Evolutionary conservation across 2,888 invertebrate genomes (phyloP), one percentile per base, ranked within the genome.

Genomic region (Dicyrtomina minuta): DNA sequence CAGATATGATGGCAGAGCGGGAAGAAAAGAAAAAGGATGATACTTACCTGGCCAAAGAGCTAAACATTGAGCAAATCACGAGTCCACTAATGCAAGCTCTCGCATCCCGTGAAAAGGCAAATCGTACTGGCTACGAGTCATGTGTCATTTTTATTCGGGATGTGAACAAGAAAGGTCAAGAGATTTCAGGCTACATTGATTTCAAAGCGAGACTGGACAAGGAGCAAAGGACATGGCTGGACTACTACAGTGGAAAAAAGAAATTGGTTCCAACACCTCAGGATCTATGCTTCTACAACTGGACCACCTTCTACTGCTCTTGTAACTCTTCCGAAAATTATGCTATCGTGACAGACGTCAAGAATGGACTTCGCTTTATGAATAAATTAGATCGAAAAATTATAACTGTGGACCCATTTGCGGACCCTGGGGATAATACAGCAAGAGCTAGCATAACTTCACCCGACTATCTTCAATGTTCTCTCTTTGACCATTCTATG

Each of bases 131-230:
- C 33, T 86, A 88, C 72, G 81, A 92, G 75, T 89, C 90, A 15
- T 70, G 91, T 0, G 91, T 94, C 60, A 89, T 94, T 71, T 93
- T 92, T 80, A 81, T 93, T 5, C 85, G 90, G 10, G 86, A 87
- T 79, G 85, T 85, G 71, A 89, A 88, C 12, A 86, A 84, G 71
- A 85, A 87, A 5, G 90, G 91, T 1, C 89, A 89, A 75, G 92
- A 93, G 80, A 86, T 93, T 70, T 93, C 93, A 0, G 92, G 90
- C 1, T 94, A 92, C 80, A 88, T 95, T 33, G 94, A 95, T 81
- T 93, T 88, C 81, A 87, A 86, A 0, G 87, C 90, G 72, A 84
- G 90, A 59, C 83, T 92, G 13, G 83, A 86, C 61, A 83, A 84
- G 0, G 90, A 92, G 77, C 88, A 93, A 80, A 93, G 92, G 90